Evolutionary conservation across 2,888 invertebrate species (phyloP), one percentile per base, ranked within the genome.

Genomic region (Argynnis bischoffii): DNA sequence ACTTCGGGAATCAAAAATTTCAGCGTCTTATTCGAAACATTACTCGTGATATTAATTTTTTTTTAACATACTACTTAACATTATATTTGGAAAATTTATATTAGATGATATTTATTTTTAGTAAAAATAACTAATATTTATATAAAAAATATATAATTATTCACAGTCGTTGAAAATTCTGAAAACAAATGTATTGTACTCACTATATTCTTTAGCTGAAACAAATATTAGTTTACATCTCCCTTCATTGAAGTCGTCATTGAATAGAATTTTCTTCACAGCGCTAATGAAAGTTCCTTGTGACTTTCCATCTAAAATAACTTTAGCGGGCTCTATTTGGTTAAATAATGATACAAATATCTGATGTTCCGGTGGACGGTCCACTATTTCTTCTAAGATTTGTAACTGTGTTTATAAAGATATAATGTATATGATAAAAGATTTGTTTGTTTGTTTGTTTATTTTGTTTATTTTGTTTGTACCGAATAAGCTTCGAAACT

Each of bases 331-430:
- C 21, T 93, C 89, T 16, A 94, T 92, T 84, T 95, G 95, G 6
- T 93, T 89, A 79, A 92, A 94, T 13, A 96, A 79, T 64, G 90
- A 92, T 48, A 89, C 87, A 55, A 95, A 93, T 72, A 95, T 89
- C 66, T 90, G 88, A 82, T 95, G 95, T 75, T 95, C 94, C 0
- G 95, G 95, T 0, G 90, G 87, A 1, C 94, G 89, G 81, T 97
- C 96, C 18, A 93, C 86, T 69, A 94, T 93, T 84, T 97, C 96
- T 72, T 95, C 94, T 77, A 96, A 91, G 60, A 96, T 87, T 79
- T 93, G 93, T 2, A 97, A 80, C 94, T 95, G 77, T 6, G 16
- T 16, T 35, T 8, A n/a, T 18, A 26, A 47, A 4, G 14, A 53
- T 14, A n/a, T 16, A 16, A 26, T 31, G 18, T 18, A 18, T 48